Evolutionary conservation across 1,140 invertebrate species (phyloP).

Genomic region (Lineus longissimus): DNA sequence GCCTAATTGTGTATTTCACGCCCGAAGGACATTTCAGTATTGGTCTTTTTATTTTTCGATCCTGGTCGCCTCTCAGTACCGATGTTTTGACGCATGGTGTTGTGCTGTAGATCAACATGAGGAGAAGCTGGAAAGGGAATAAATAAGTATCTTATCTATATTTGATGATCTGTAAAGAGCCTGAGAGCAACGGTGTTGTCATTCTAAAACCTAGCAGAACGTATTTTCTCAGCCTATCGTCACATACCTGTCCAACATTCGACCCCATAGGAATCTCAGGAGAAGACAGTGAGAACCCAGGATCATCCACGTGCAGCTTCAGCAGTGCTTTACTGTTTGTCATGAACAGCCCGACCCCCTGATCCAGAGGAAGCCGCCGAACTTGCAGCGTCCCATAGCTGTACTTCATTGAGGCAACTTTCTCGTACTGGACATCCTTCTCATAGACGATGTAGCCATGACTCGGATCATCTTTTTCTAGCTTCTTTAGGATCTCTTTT

Average conservation of each 20-base stretch:
- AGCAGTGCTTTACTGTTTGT: neutral
- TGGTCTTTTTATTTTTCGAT: too few relatives aligned
- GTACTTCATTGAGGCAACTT: neutral
- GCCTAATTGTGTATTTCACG: neutral
- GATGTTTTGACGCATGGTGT: too few relatives aligned
- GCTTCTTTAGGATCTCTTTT: neutral
- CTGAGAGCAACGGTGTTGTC: too few relatives aligned
- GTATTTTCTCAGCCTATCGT: too few relatives aligned
- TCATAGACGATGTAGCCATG: neutral
- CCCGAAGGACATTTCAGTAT: neutral
- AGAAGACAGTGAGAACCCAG: neutral
- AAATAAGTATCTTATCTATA: too few relatives aligned
- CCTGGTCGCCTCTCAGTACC: too few relatives aligned
- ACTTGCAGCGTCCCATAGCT: neutral
- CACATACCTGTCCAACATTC: neutral
- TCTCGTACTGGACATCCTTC: neutral
- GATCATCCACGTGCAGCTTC: neutral
- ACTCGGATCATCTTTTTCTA: neutral
- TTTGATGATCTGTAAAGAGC: too few relatives aligned
- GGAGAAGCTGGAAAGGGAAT: too few relatives aligned
- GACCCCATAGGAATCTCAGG: neutral
- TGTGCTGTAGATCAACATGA: too few relatives aligned
- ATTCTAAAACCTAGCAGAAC: too few relatives aligned
- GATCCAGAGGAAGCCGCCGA: neutral
- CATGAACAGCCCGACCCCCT: neutral